Conservation (phyloP, 2,113 vertebrate genomes). For the Cyrtonyx montezumae region DNA sequence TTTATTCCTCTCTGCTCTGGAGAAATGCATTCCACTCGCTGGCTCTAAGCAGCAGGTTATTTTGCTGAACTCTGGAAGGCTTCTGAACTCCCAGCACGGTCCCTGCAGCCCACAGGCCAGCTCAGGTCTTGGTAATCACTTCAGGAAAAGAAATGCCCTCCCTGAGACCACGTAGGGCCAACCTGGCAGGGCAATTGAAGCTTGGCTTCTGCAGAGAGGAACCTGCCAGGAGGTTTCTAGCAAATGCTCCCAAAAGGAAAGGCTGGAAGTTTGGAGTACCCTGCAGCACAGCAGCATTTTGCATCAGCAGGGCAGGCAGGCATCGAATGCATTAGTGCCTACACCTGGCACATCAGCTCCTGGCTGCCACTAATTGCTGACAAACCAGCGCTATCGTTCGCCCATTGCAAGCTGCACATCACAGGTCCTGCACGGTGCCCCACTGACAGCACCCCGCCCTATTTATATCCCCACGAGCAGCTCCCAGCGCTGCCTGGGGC, state of each 20-base stretch:
- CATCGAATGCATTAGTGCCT: neutral
- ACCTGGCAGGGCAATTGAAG: fast-evolving
- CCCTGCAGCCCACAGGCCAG: neutral
- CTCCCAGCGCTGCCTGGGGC: neutral
- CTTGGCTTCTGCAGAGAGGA: neutral
- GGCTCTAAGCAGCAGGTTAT: neutral
- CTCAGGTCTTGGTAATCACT: neutral
- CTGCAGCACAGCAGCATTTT: neutral
- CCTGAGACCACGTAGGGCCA: fast-evolving
- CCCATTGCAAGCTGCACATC: neutral
- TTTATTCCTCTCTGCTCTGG: neutral
- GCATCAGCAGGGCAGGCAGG: too few relatives aligned
- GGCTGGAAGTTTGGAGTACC: fast-evolving
- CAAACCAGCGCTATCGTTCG: too few relatives aligned
- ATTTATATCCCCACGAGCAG: conserved; percentile 12
- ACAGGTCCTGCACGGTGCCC: neutral
- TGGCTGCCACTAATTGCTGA: neutral
- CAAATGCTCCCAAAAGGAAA: fast-evolving
- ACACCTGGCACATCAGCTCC: neutral
- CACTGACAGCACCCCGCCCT: neutral
- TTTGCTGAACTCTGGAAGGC: neutral
- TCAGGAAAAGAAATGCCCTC: neutral
- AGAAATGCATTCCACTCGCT: neutral
- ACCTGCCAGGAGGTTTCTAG: fast-evolving
- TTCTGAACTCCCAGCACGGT: neutral